Conservation (phyloP, 2,888 invertebrate species). For the Caenorhabditis sp. region DNA sequence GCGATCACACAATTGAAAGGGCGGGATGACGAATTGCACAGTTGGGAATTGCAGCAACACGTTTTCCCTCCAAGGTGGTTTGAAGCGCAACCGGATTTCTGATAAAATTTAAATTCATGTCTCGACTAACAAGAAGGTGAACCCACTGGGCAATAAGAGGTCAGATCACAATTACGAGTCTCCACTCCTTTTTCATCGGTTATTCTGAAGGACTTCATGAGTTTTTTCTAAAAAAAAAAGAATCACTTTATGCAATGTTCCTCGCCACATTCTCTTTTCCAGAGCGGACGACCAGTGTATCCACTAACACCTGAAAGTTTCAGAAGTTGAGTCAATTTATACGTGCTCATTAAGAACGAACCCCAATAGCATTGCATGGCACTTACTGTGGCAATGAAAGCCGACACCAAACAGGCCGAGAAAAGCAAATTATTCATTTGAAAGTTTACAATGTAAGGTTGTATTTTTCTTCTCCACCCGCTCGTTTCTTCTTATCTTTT, state of each 20-base stretch:
- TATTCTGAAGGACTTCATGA: background rate
- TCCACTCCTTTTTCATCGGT: background rate
- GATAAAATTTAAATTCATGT: background rate
- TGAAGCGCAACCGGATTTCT: conserved; percentile 9
- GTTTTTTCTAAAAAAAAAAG: background rate
- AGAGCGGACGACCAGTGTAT: background rate
- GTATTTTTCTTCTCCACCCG: too few relatives aligned
- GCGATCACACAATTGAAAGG: background rate
- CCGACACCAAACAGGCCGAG: background rate
- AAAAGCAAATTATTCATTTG: background rate
- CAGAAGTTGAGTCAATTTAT: background rate
- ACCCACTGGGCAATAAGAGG: conserved; percentile 2
- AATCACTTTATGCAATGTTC: background rate
- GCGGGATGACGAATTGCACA: conserved; percentile 27
- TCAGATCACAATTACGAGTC: background rate
- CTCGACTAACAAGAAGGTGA: background rate
- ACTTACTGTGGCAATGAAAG: background rate
- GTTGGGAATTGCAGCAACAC: conserved; percentile 26
- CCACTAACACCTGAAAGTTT: conserved; percentile 1
- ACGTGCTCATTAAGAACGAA: background rate
- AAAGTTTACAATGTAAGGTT: background rate
- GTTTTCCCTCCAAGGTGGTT: conserved; percentile 19
- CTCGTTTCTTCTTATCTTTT: conserved; percentile 6
- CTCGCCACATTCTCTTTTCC: background rate
- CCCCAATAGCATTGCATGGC: conserved; percentile 25